phyloP scores from a whole-genome alignment of 2,888 invertebrate genomes.

The Sycophila texana region DNA sequence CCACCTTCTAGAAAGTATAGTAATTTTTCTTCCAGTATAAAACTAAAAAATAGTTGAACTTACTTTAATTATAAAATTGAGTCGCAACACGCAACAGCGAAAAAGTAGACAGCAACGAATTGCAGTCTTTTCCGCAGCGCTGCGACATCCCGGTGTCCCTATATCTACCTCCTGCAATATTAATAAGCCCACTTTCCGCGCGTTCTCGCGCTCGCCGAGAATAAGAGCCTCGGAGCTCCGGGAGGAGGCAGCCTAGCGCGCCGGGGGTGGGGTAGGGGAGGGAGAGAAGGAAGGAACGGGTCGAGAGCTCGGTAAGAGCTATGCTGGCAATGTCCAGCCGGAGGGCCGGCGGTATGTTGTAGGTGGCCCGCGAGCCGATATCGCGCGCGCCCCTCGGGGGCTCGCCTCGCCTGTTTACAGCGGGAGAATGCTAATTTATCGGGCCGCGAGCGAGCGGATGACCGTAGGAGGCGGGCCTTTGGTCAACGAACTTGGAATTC shows the following conservation, averaged over 20 bases:
- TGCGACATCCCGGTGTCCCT: too few relatives aligned
- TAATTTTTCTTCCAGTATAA: too few relatives aligned
- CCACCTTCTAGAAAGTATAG: too few relatives aligned
- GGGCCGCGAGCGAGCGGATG: neutral
- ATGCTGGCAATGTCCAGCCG: constrained; percentile 74
- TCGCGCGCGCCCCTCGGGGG: constrained; percentile 58
- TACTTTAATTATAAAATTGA: too few relatives aligned
- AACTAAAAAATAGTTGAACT: too few relatives aligned
- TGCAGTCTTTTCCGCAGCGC: too few relatives aligned
- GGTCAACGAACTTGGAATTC: constrained; percentile 53
- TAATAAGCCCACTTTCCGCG: constrained; percentile 74
- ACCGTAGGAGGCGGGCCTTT: constrained; percentile 18
- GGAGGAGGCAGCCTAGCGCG: neutral
- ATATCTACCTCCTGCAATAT: constrained; percentile 65
- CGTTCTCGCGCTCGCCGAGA: constrained; percentile 60
- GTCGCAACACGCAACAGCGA: too few relatives aligned
- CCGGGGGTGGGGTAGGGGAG: constrained; percentile 27
- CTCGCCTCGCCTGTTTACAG: constrained; percentile 73
- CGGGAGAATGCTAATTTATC: constrained; percentile 75
- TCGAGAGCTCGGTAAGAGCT: constrained; percentile 67
- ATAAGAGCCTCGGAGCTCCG: neutral
- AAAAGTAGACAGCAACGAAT: too few relatives aligned
- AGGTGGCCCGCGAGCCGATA: constrained; percentile 47
- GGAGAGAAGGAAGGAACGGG: constrained; percentile 63
- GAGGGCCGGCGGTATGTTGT: constrained; percentile 58